Evolutionary conservation across 2,888 invertebrate species (phyloP), one percentile per base, ranked within the genome.

Genomic region (Diarsia mendica): DNA sequence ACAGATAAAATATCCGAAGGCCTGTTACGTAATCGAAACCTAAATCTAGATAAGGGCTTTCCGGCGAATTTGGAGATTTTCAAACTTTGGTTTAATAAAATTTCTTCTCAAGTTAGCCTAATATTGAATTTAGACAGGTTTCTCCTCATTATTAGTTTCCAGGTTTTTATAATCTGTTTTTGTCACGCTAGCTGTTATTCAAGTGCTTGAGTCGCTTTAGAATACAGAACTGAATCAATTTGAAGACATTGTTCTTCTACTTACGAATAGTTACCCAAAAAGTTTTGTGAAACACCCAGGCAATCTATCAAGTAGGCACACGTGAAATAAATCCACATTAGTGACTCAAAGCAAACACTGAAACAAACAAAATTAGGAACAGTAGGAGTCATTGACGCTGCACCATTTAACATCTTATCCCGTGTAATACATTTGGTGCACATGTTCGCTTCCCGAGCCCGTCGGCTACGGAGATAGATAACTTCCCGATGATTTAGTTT

Each of bases 401-500:
- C 92, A 90, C 92, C 93, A 94, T 96, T 95, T 92, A 95, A 93
- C 93, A 92, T 94, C 84, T 92, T 93, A 92, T 93, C 92, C 93
- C 82, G 86, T 92, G 92, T 93, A 92, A 94, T 93, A 94, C 92
- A 92, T 93, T 93, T 87, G 90, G 90, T 92, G 91, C 93, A 93
- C 93, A 95, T 93, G 93, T 87, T 92, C 92, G 92, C 90, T 90
- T 93, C 91, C 94, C 93, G 91, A 87, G 89, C 89, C 89, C 90
- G 91, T 90, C 92, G 90, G 86, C 91, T 91, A 88, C 90, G 90
- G 91, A 95, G 95, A 95, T 94, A 95, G 94, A 96, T 96, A 96
- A 95, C 96, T 96, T 96, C 95, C 95, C 94, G 95, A 96, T 96
- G 96, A 96, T 96, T 96, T 96, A 95, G 92, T 96, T 96, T 96